Evolutionary conservation across 2,888 invertebrate species (phyloP).

Genomic region (Norana najaformis): DNA sequence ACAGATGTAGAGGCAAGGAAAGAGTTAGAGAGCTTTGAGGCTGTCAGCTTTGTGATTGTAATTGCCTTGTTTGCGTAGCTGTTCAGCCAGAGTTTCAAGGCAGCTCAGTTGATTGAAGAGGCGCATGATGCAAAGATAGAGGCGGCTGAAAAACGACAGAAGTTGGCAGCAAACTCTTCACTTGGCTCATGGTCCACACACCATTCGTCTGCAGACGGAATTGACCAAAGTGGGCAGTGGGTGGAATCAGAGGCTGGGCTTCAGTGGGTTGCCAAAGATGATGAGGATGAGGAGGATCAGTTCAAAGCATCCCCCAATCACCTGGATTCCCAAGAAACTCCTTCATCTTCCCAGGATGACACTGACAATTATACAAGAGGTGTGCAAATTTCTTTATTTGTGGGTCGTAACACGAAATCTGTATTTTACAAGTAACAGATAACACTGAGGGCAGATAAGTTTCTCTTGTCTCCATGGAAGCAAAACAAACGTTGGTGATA

Average conservation of each 20-base stretch:
- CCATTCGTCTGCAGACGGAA: background rate
- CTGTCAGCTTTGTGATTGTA: background rate
- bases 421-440: background rate
- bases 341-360: conserved; percentile 69
- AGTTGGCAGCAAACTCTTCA: background rate
- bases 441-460: background rate
- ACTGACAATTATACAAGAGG: conserved; percentile 91
- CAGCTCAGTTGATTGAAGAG: conserved; percentile 43
- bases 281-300: background rate
- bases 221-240: conserved; percentile 41
- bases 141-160: conserved; percentile 15
- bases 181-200: background rate
- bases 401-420: background rate
- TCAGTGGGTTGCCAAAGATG: conserved; percentile 55
- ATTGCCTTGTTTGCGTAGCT: conserved; percentile 36
- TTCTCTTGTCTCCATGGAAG: too few species aligned
- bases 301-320: background rate
- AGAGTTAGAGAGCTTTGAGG: background rate
- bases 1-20: background rate
- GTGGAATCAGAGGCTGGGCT: conserved; percentile 57
- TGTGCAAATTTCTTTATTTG: conserved; percentile 58
- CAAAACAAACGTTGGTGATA: too few species aligned
- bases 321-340: background rate
- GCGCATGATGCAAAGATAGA: conserved; percentile 46
- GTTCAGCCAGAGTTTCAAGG: conserved; percentile 43